Base-by-base conservation (phyloP, 2,113 vertebrate species). In the Saccopteryx leptura region DNA sequence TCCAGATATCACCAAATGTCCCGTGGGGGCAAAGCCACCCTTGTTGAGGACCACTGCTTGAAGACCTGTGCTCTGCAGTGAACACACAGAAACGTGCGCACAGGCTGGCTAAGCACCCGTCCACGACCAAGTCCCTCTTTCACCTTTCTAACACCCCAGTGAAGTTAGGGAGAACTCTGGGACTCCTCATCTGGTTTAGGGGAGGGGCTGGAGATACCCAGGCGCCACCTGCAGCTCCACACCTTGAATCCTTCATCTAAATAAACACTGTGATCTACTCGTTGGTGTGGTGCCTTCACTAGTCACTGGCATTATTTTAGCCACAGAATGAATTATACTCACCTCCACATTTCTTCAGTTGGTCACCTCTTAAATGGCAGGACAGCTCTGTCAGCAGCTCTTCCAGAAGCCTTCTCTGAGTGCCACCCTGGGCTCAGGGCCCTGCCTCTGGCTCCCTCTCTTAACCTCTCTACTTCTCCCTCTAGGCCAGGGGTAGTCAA, bases 41-140 rank as follows among this genome's bases (percentile, higher is more conserved):
- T 0, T 0, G 12, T 5, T 4, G 28, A 82, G 26, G 69, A 46
- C 28, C 80, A 28, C 50, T 4, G 5, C 31, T 31, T 28, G 26
- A n/a, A 81, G 24, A 58, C 54, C 23, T 46, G 21, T 0, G 0
- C 54, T 72, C 33, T 26, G 23, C 0, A 7, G 17, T 0, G 50
- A 2, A 8, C 1, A 18, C 0, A 39, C n/a, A 60, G 31, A 84
- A 18, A 10, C 13, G 10, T 2, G 48, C 24, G 11, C 0, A 0
- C 2, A 31, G 33, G 28, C 3, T 14, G 2, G 19, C 31, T 1
- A 9, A 7, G 24, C 0, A 0, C 28, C 33, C 46, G 15, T 21
- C 31, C 21, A 11, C 0, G 6, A 7, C 1, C 26, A 2, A 1
- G 1, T 11, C 11, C 9, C 18, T 15, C 48, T 46, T 14, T 18